phyloP scores from a whole-genome alignment of 2,888 invertebrate genomes.

The Brachyptera putata region DNA sequence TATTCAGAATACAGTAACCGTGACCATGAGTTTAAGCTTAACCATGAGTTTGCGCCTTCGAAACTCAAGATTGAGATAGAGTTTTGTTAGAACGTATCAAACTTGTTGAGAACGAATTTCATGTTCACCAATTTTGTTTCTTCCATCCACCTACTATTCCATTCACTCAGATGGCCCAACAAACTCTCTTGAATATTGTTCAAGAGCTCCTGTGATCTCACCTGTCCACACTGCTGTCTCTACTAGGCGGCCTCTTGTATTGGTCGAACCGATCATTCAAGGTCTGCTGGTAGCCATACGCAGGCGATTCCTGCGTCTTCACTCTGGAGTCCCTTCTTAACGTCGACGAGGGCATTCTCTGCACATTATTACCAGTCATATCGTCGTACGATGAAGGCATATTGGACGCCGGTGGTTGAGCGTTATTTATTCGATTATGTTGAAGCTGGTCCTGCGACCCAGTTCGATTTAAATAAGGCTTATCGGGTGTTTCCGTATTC shows the following conservation, averaged over 20 bases:
- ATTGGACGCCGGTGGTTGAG: slow-evolving; percentile 37
- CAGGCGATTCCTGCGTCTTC: slow-evolving; percentile 50
- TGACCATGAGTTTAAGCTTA: too few species aligned
- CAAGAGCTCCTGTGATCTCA: too few species aligned
- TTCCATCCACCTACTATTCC: too few species aligned
- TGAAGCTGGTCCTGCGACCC: slow-evolving; percentile 24
- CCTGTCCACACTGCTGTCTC: slow-evolving; percentile 81
- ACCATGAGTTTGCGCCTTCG: too few species aligned
- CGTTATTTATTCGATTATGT: slow-evolving; percentile 13
- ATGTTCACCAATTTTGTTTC: too few species aligned
- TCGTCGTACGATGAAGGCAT: slow-evolving; percentile 10
- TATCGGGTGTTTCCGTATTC: slow-evolving; percentile 10
- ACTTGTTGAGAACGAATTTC: too few species aligned
- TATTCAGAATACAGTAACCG: too few species aligned
- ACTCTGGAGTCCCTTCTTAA: slow-evolving; percentile 52
- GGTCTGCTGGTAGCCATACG: slow-evolving; percentile 47
- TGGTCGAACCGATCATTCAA: slow-evolving; percentile 92
- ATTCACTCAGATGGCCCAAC: too few species aligned
- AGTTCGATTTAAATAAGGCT: slow-evolving; percentile 30
- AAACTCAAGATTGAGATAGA: too few species aligned
- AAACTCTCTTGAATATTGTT: too few species aligned
- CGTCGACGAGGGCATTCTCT: slow-evolving; percentile 22
- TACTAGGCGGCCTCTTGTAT: slow-evolving; percentile 85
- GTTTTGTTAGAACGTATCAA: too few species aligned
- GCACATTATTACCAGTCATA: slow-evolving; percentile 2